Conservation (phyloP, 1,140 invertebrate species). For the Teleopsis dalmanni region DNA sequence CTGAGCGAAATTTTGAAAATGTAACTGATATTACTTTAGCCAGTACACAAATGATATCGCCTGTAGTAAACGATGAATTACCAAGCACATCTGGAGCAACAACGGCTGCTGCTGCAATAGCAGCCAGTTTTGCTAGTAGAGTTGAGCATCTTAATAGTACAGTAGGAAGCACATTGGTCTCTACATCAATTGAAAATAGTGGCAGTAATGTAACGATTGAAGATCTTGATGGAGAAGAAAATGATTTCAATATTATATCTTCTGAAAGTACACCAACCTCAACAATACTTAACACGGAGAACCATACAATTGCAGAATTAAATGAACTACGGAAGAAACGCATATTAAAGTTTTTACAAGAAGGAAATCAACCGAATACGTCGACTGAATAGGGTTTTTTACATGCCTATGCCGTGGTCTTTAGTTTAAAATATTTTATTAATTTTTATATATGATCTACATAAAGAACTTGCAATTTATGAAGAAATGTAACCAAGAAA, state of each 20-base stretch:
- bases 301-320: slow-evolving; percentile 26
- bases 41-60: background rate
- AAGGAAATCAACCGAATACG: slow-evolving; percentile 27
- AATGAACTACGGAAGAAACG: slow-evolving; percentile 59
- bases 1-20: slow-evolving; percentile 16
- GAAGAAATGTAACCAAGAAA: no score
- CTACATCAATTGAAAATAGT: background rate
- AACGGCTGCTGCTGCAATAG: slow-evolving; percentile 7
- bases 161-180: background rate
- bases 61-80: slow-evolving; percentile 25
- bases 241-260: slow-evolving; percentile 15
- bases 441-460: no score
- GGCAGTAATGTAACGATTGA: slow-evolving; percentile 36
- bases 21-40: background rate
- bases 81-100: slow-evolving; percentile 42
- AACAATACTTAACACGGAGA: slow-evolving; percentile 12
- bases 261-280: slow-evolving; percentile 2
- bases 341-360: slow-evolving; percentile 59
- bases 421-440: no score
- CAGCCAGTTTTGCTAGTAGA: background rate
- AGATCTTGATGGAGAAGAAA: slow-evolving; percentile 39
- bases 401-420: no score
- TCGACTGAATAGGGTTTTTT: slow-evolving; percentile 16
- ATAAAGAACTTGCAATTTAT: no score
- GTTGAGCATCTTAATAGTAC: background rate